Conservation (phyloP, 92 coral and sea anemone genomes). For the Heliopora coerulea region DNA sequence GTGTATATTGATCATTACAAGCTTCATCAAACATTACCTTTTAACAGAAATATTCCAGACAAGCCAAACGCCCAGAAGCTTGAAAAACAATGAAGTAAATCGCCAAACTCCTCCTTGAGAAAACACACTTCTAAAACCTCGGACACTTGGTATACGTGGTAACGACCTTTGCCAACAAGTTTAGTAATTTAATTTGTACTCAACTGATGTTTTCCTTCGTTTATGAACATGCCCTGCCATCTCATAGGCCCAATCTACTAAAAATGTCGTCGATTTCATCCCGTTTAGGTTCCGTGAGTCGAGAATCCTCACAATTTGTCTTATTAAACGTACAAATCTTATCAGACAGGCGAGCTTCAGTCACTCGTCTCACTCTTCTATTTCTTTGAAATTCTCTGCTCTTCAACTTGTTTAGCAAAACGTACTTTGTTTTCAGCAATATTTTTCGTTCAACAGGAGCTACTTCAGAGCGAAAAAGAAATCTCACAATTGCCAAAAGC, state of each 20-base stretch:
- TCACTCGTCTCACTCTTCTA: neutral
- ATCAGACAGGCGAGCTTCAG: no score
- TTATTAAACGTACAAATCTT: neutral
- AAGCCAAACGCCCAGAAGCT: no score
- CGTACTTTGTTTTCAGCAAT: neutral
- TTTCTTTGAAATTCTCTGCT: neutral
- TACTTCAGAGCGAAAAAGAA: slow-evolving; percentile 1
- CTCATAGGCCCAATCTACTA: neutral
- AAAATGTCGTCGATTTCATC: slow-evolving; percentile 36
- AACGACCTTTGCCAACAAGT: no score
- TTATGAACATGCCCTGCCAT: neutral
- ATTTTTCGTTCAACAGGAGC: neutral
- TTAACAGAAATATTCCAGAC: no score
- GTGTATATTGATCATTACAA: no score
- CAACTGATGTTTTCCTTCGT: neutral
- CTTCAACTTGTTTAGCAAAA: neutral
- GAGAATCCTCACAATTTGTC: neutral
- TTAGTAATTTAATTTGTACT: no score
- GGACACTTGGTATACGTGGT: no score
- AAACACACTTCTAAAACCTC: no score
- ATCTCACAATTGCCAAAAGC: neutral
- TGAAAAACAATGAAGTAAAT: no score
- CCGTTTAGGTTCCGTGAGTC: neutral
- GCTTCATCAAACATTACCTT: no score
- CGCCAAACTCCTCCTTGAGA: no score